phyloP scores from a whole-genome alignment of 1,140 invertebrate species.

The Vanessa atalanta region DNA sequence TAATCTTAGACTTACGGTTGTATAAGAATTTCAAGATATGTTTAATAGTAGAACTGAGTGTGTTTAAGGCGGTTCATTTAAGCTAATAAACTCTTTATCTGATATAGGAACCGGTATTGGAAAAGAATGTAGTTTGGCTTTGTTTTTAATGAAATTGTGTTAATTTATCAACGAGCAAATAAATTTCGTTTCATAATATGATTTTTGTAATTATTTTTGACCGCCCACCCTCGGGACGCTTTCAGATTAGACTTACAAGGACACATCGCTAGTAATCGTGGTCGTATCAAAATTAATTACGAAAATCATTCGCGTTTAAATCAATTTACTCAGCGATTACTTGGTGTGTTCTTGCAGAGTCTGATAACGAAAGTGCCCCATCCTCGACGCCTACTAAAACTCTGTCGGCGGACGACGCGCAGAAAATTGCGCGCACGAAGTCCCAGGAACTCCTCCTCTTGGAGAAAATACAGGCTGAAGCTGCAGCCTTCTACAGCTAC shows the following conservation, averaged over 20 bases:
- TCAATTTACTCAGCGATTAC: constrained; percentile 57
- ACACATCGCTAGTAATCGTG: constrained; percentile 64
- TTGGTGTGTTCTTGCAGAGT: constrained; percentile 86
- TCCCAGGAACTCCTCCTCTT: constrained; percentile 85
- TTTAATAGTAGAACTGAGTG: constrained; percentile 66
- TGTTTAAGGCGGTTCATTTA: constrained; percentile 65
- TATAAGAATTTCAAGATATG: constrained; percentile 67
- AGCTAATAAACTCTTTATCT: constrained; percentile 63
- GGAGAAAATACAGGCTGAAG: constrained; percentile 85
- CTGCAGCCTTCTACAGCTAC: constrained; percentile 85
- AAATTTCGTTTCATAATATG: constrained; percentile 78
- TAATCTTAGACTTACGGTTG: constrained; percentile 68
- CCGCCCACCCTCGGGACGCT: constrained; percentile 60
- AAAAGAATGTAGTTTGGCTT: constrained; percentile 67
- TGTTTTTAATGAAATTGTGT: constrained; percentile 76
- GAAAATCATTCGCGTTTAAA: constrained; percentile 62
- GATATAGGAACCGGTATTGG: constrained; percentile 65
- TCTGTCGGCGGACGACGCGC: constrained; percentile 47
- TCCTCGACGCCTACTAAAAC: constrained; percentile 82
- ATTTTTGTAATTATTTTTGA: constrained; percentile 80
- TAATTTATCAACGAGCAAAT: constrained; percentile 76
- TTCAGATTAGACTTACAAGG: constrained; percentile 65
- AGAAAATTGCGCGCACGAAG: constrained; percentile 75
- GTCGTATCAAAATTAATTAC: constrained; percentile 76
- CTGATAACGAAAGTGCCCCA: constrained; percentile 85